Evolutionary conservation across 2,113 vertebrate genomes (phyloP).

Genomic region (Anguilla japonica): DNA sequence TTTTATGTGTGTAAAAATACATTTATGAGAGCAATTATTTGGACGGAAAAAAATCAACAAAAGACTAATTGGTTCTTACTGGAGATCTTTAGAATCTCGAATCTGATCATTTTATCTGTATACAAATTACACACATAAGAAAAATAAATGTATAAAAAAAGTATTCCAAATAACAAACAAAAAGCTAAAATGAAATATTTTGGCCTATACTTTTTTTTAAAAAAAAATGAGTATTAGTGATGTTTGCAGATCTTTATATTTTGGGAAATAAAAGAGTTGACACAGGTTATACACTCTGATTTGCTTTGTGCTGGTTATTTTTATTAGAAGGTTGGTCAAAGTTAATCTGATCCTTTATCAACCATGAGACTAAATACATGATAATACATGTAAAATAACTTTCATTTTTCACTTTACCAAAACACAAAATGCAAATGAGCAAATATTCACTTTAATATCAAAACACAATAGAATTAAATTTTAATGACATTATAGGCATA

Average conservation of each 20-base stretch:
- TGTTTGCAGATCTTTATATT: not conserved
- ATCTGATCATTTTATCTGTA: slow-evolving; percentile 21
- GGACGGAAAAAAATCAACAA: slow-evolving; percentile 16
- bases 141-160: slow-evolving; percentile 33
- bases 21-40: slow-evolving; percentile 13
- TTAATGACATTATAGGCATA: not conserved
- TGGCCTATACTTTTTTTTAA: not conserved
- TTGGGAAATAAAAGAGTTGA: not conserved
- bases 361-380: not conserved
- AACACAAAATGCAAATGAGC: not conserved
- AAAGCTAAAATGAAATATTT: not conserved
- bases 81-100: slow-evolving; percentile 14
- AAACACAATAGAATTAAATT: not conserved
- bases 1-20: slow-evolving; percentile 21
- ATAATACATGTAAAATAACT: not conserved
- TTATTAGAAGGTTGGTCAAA: not conserved
- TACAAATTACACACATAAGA: slow-evolving; percentile 26
- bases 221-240: not conserved
- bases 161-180: not conserved
- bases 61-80: slow-evolving; percentile 6
- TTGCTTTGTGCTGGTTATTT: not conserved
- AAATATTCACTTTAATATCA: not conserved
- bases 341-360: not conserved
- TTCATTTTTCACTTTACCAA: not conserved
- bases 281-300: not conserved